These are phyloP conservation scores for Babyrousa celebensis DNA, from an alignment of 2,797 vertebrate genomes.

Conservation along the genomic window DNA sequence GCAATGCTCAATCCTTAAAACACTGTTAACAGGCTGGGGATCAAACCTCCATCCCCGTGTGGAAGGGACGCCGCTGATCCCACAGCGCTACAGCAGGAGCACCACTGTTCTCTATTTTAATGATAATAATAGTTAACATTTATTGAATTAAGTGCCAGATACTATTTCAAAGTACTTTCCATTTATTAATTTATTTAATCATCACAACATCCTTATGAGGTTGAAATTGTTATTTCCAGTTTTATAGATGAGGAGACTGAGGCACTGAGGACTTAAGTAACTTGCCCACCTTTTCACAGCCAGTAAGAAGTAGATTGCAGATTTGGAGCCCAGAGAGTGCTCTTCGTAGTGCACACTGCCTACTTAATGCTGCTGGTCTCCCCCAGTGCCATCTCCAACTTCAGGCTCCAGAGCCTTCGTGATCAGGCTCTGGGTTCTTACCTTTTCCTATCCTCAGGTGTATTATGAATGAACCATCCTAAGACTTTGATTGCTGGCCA, in stretches of 20 bases:
- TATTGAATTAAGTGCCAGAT: neutral
- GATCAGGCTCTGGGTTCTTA: neutral
- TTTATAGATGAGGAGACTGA: slow-evolving; percentile 34
- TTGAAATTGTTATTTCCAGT: slow-evolving; percentile 22
- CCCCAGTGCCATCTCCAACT: neutral
- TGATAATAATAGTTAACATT: neutral
- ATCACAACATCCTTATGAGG: neutral
- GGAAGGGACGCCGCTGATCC: too few species aligned
- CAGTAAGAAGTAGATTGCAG: neutral
- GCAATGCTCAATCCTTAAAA: too few species aligned
- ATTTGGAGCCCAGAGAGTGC: neutral
- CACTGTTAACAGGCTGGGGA: too few species aligned
- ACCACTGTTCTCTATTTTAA: neutral
- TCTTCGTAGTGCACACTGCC: too few species aligned
- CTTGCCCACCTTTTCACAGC: neutral
- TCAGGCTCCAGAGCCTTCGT: slow-evolving; percentile 25
- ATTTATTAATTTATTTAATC: neutral
- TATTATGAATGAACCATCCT: neutral
- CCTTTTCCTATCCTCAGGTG: neutral
- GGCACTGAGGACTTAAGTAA: neutral
- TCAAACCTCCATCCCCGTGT: too few species aligned
- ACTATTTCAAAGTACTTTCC: neutral
- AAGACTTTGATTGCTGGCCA: neutral
- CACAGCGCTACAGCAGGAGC: too few species aligned
- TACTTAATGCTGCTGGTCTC: neutral